These are phyloP conservation scores for Eulemur macaco DNA, from an alignment of 2,113 vertebrate genomes.

Conservation along the genomic window DNA sequence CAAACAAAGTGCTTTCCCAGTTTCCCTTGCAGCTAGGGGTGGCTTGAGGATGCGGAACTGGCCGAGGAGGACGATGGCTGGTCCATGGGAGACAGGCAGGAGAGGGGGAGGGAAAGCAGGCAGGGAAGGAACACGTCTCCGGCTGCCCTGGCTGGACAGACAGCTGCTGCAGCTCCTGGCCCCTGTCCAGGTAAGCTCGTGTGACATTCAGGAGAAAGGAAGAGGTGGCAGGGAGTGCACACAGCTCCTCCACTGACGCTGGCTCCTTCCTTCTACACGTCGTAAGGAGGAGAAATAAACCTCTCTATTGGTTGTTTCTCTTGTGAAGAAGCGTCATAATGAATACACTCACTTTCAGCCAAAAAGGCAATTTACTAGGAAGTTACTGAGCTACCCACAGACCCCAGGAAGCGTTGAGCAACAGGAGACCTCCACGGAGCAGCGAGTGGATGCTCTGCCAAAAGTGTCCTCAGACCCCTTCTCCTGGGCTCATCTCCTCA, in stretches of 20 bases:
- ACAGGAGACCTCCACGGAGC: neutral
- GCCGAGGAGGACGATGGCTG: fast-evolving
- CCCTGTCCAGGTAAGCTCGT: too few relatives aligned
- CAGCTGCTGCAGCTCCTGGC: neutral
- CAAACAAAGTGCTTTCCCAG: too few relatives aligned
- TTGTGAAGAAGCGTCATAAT: neutral
- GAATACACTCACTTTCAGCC: neutral
- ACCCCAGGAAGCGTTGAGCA: fast-evolving
- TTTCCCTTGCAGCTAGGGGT: neutral
- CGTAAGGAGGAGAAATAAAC: neutral
- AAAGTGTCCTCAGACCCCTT: fast-evolving
- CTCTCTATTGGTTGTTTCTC: neutral
- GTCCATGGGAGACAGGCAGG: neutral
- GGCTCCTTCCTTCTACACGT: neutral
- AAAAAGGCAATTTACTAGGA: neutral
- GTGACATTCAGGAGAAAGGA: neutral
- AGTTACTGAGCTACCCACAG: neutral
- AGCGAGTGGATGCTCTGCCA: fast-evolving
- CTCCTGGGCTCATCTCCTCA: neutral
- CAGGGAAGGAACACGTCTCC: neutral
- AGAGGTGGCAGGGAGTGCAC: fast-evolving
- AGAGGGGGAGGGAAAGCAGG: neutral
- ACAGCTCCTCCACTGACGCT: neutral
- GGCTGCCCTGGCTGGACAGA: too few relatives aligned
- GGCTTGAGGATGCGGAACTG: neutral